These are phyloP conservation scores for Brenthis daphne DNA, from an alignment of 2,888 invertebrate genomes.

Conservation along the genomic window DNA sequence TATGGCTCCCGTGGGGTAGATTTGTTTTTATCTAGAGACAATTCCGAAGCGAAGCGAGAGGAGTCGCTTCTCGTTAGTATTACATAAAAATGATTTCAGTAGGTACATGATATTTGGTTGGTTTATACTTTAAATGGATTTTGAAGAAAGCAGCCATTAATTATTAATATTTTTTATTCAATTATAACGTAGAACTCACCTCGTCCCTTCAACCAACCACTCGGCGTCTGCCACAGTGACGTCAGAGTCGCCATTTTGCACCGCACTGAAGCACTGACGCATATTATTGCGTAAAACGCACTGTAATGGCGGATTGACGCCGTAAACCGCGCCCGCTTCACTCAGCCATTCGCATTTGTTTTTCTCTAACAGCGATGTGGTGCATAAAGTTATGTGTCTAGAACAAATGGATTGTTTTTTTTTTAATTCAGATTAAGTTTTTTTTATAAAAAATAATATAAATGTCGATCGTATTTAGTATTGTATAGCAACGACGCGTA, in stretches of 20 bases:
- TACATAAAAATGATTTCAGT: too few relatives aligned
- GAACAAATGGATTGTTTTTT: constrained; percentile 28
- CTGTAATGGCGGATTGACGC: constrained; percentile 89
- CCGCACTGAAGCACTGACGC: constrained; percentile 86
- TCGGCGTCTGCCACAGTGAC: constrained; percentile 88
- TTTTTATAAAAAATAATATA: too few relatives aligned
- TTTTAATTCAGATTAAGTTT: not conserved
- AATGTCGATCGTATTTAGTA: too few relatives aligned
- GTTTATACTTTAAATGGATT: too few relatives aligned
- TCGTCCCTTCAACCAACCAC: constrained; percentile 85
- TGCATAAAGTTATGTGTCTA: constrained; percentile 84
- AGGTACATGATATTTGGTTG: too few relatives aligned
- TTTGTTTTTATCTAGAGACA: too few relatives aligned
- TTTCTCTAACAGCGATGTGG: constrained; percentile 85
- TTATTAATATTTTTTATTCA: too few relatives aligned
- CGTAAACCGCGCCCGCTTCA: constrained; percentile 88
- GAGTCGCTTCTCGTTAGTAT: too few relatives aligned
- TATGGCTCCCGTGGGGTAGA: too few relatives aligned
- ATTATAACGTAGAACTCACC: constrained; percentile 60
- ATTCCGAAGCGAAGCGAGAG: too few relatives aligned
- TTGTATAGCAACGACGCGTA: too few relatives aligned
- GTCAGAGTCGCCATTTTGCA: constrained; percentile 85
- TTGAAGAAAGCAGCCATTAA: too few relatives aligned
- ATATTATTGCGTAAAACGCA: constrained; percentile 85
- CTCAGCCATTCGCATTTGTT: constrained; percentile 91